phyloP scores from a whole-genome alignment of 2,797 vertebrate genomes.

The Ctenopoma multispine region DNA sequence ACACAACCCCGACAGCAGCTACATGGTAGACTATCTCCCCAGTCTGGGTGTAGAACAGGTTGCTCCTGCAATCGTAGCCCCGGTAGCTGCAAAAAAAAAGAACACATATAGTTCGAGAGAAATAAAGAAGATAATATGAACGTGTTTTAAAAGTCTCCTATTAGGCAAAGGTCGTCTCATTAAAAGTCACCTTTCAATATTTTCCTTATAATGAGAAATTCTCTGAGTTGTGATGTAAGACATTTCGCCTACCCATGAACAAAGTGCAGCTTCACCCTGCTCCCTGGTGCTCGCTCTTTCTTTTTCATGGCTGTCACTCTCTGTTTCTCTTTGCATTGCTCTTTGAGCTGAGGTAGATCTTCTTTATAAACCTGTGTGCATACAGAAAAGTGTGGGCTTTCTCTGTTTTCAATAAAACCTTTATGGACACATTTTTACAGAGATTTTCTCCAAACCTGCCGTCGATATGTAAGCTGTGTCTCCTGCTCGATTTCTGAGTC shows the following conservation, averaged over 20 bases:
- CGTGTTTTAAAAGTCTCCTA: neutral
- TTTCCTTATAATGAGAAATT: neutral
- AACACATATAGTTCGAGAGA: neutral
- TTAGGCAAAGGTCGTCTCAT: neutral
- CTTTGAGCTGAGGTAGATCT: constrained; percentile 99
- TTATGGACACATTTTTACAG: neutral
- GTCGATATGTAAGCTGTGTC: constrained; percentile 94
- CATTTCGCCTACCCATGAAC: constrained; percentile 91
- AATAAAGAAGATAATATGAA: neutral
- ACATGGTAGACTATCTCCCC: constrained; percentile 99
- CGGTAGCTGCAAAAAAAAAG: constrained; percentile 71
- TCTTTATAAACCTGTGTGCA: constrained; percentile 96
- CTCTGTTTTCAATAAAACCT: constrained; percentile 1
- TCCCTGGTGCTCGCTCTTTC: constrained; percentile 90
- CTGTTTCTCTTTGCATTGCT: constrained; percentile 97
- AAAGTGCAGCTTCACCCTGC: constrained; percentile 94
- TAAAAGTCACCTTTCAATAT: constrained; percentile 20
- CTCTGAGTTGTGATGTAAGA: neutral
- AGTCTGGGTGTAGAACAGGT: constrained; percentile 96
- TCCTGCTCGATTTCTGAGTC: constrained; percentile 99
- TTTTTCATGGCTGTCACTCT: constrained; percentile 92
- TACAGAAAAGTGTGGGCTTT: neutral
- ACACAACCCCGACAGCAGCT: constrained; percentile 95
- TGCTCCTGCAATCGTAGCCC: constrained; percentile 82
- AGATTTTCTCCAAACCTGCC: constrained; percentile 86